Percentiles rank a stretch among this genome's conserved stretches.
Conservation (phyloP, 2,888 invertebrate genomes). For the Clistopyga incitator region DNA sequence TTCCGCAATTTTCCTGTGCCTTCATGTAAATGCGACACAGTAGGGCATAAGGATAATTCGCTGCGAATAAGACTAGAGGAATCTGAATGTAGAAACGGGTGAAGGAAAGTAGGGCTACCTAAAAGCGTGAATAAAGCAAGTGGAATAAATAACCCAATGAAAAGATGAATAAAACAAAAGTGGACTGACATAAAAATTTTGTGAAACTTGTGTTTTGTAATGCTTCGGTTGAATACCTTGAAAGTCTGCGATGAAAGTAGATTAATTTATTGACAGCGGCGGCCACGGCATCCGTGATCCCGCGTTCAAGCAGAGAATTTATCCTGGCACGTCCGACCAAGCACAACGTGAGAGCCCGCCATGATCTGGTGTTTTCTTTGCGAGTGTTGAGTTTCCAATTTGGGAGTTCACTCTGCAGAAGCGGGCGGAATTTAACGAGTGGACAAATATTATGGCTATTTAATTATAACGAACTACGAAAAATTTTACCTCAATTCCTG, state of each 20-base stretch:
- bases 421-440: background rate
- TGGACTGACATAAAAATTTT: no score
- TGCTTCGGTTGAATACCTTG: slow-evolving; percentile 72
- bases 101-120: no score
- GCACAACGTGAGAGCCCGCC: slow-evolving; percentile 77
- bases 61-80: no score
- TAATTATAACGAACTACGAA: background rate
- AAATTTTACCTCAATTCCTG: slow-evolving; percentile 84
- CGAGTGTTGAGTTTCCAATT: slow-evolving; percentile 86
- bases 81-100: no score
- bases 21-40: no score
- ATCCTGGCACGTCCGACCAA: slow-evolving; percentile 78
- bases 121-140: no score
- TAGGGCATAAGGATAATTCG: no score
- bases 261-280: slow-evolving; percentile 80
- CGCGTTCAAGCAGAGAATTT: slow-evolving; percentile 69
- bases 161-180: no score
- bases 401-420: slow-evolving; percentile 82
- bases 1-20: no score
- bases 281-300: slow-evolving; percentile 70
- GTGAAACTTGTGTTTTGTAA: background rate
- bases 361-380: slow-evolving; percentile 71
- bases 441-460: background rate
- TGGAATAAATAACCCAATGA: no score
- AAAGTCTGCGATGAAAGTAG: slow-evolving; percentile 77